phyloP scores from a whole-genome alignment of 2,888 invertebrate genomes.

The Creontiades dilutus region DNA sequence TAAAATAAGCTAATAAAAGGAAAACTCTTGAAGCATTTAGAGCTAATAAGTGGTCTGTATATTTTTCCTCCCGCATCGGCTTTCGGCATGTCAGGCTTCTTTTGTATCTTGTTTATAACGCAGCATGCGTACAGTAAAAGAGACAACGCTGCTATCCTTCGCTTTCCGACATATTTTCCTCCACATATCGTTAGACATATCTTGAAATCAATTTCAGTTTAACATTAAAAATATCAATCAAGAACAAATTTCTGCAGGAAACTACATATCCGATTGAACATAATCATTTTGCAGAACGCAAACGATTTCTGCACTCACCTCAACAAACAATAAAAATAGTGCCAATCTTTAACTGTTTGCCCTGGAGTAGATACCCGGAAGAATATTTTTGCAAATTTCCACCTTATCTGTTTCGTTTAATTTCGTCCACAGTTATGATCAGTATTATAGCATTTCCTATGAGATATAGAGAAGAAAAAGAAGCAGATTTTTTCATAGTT shows the following conservation, averaged over 20 bases:
- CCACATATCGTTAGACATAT: conserved; percentile 67
- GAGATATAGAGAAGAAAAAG: conserved; percentile 40
- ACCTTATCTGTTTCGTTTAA: background rate
- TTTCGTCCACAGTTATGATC: conserved; percentile 30
- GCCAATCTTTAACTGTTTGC: conserved; percentile 32
- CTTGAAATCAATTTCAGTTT: conserved; percentile 5
- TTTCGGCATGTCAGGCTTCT: conserved; percentile 58
- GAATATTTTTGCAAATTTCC: background rate
- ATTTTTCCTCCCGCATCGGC: conserved; percentile 66
- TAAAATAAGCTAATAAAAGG: conserved; percentile 49
- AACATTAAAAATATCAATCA: conserved; percentile 25
- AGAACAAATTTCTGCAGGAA: conserved; percentile 51
- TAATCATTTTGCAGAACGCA: conserved; percentile 37
- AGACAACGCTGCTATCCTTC: conserved; percentile 57
- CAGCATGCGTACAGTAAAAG: conserved; percentile 40
- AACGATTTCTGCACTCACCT: background rate
- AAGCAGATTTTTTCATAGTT: conserved; percentile 56
- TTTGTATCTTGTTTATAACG: conserved; percentile 41
- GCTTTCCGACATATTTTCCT: conserved; percentile 59
- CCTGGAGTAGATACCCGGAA: conserved; percentile 5
- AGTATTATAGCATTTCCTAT: conserved; percentile 66
- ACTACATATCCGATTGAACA: conserved; percentile 61
- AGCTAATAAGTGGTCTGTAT: conserved; percentile 66
- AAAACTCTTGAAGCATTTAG: conserved; percentile 61
- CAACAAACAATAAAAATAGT: conserved; percentile 16